Evolutionary conservation across 2,797 vertebrate genomes (phyloP), one percentile per base, ranked within the genome.

Genomic region (Poeciliopsis paucimaculata): DNA sequence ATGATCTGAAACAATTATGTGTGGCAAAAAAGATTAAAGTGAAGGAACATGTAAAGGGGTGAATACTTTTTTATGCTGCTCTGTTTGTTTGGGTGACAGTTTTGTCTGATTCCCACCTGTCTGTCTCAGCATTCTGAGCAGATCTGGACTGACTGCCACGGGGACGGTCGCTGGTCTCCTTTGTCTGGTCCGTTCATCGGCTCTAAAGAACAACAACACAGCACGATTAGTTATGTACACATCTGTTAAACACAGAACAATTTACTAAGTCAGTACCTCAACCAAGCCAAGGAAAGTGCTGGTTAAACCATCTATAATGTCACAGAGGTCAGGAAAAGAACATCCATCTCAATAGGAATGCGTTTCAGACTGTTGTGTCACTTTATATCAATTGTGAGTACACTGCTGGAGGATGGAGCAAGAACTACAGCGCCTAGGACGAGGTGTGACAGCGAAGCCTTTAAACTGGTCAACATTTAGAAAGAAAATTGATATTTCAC

Each of bases 51-150:
- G 34, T 11, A 11, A 39, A 20, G 4, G 9, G 1, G 8, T 1
- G 18, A 23, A 39, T 4, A 23, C 60, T 9, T 64, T 31, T 36
- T 64, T 31, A 64, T 36, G 20, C 31, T 36, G 11, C 49, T 64
- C 16, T 64, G 31, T 64, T 5, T 31, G 31, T 36, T 36, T 60
- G 57, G 31, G 57, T 12, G 36, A 5, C 49, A 51, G 49, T 51
- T 53, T 26, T 53, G 49, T 53, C 8, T 53, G 49, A 23, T 68
- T 68, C 20, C n/a, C 28, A 94, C 95, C 94, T 87, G 91, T 86
- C 85, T 88, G 92, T 84, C 77, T 94, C 89, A 85, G 91, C 0
- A 78, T 86, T 85, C 90, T 89, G 75, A 90, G 80, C 82, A 85
- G 45, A 2, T 90, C 86, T 45, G 85, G 84, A 53, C 80, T 85